Evolutionary conservation across 1,140 invertebrate species (phyloP).

Genomic region (Drosophila biarmipes): DNA sequence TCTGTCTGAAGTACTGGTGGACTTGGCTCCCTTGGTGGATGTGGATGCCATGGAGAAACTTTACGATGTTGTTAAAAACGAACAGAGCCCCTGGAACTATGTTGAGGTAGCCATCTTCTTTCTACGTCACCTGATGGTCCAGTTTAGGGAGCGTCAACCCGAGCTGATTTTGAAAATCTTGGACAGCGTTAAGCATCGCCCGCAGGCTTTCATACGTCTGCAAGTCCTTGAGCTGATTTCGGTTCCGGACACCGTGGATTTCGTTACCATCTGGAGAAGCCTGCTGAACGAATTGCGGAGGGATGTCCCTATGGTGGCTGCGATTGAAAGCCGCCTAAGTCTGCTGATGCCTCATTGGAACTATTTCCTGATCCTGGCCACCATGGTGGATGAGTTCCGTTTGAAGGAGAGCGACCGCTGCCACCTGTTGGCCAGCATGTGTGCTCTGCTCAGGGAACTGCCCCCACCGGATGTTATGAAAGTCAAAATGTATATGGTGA

Average conservation of each 20-base stretch:
- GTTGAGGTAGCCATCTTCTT: background rate
- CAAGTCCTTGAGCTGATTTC: background rate
- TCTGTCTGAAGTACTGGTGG: background rate
- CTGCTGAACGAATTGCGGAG: background rate
- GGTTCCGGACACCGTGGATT: background rate
- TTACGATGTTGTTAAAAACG: background rate
- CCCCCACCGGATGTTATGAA: background rate
- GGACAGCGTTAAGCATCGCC: background rate
- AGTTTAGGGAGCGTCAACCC: background rate
- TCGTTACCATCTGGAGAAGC: background rate
- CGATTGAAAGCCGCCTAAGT: background rate
- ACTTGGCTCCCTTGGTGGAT: background rate
- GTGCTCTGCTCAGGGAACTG: background rate
- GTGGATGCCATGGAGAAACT: background rate
- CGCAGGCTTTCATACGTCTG: background rate
- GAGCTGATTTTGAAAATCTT: background rate
- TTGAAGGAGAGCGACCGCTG: background rate
- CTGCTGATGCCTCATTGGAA: background rate
- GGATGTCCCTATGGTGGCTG: background rate
- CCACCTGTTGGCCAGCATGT: background rate
- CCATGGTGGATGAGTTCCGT: background rate
- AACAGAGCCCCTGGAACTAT: background rate
- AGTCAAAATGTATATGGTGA: background rate
- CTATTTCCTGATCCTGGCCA: background rate
- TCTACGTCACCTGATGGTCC: background rate